Percentiles rank a stretch among this genome's conserved stretches.
phyloP scores from a whole-genome alignment of 2,113 vertebrate species.

The Benitochromis conjunctus region DNA sequence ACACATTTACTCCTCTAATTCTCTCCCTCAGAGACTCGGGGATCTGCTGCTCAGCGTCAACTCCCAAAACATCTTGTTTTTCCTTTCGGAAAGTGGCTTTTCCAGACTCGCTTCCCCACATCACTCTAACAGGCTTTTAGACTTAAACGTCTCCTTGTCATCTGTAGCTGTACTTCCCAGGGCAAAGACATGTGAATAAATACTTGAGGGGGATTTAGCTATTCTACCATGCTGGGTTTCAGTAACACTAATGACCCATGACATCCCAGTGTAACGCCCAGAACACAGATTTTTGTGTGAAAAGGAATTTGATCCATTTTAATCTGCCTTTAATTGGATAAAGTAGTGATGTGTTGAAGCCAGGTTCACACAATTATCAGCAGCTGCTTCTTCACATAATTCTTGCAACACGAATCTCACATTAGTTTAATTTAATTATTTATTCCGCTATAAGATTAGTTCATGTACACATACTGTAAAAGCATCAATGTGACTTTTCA shows the following conservation, averaged over 20 bases:
- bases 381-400: background rate
- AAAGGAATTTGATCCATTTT: conserved; percentile 48
- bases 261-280: background rate
- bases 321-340: conserved; percentile 59
- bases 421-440: background rate
- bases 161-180: conserved; percentile 23
- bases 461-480: background rate
- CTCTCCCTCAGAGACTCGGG: background rate
- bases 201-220: conserved; percentile 24
- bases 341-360: background rate
- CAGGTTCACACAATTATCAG: background rate
- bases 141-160: conserved; percentile 6
- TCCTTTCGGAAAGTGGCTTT: background rate
- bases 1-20: background rate
- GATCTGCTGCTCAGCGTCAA: background rate
- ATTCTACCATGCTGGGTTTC: conserved; percentile 38
- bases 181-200: conserved; percentile 41
- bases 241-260: conserved; percentile 23
- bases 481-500: background rate
- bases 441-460: background rate
- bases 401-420: background rate
- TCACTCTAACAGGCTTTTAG: background rate
- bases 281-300: conserved; percentile 18
- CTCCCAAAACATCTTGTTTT: background rate
- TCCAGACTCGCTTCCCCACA: background rate